These are phyloP conservation scores for Lynx canadensis DNA, from an alignment of 2,113 vertebrate genomes.

Conservation along the genomic window DNA sequence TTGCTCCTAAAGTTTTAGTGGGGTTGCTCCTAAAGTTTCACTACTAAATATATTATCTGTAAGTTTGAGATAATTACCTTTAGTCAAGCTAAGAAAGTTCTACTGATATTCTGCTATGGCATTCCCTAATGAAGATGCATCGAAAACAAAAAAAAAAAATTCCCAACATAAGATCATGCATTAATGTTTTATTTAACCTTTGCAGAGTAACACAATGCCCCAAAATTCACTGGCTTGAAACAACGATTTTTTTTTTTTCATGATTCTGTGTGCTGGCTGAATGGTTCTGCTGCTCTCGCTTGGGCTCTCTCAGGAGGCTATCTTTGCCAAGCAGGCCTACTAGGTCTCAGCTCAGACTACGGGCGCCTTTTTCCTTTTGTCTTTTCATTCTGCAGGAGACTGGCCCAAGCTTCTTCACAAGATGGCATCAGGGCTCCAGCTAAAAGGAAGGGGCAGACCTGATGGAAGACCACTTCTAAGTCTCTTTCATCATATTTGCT, in stretches of 20 bases:
- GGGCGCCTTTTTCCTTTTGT: neutral
- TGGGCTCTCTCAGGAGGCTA: neutral
- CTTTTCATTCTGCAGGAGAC: neutral
- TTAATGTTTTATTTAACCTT: neutral
- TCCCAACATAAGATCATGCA: neutral
- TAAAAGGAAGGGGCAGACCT: neutral
- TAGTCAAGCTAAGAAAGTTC: slow-evolving; percentile 24
- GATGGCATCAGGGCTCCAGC: neutral
- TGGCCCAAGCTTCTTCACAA: neutral
- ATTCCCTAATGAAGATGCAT: neutral
- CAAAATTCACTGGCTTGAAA: neutral
- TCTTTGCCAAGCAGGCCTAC: neutral
- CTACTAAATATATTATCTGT: neutral
- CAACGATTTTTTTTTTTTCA: neutral
- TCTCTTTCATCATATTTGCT: neutral
- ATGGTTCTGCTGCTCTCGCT: neutral
- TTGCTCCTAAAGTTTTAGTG: neutral
- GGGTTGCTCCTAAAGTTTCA: neutral
- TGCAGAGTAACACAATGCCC: neutral
- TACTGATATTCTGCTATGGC: neutral
- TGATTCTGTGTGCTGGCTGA: neutral
- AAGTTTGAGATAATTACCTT: neutral
- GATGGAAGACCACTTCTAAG: neutral
- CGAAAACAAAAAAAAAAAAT: neutral
- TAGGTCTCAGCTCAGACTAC: too few species aligned